Evolutionary conservation across 2,113 vertebrate species (phyloP), one percentile per base, ranked within the genome.

Genomic region (Clupea harengus): DNA sequence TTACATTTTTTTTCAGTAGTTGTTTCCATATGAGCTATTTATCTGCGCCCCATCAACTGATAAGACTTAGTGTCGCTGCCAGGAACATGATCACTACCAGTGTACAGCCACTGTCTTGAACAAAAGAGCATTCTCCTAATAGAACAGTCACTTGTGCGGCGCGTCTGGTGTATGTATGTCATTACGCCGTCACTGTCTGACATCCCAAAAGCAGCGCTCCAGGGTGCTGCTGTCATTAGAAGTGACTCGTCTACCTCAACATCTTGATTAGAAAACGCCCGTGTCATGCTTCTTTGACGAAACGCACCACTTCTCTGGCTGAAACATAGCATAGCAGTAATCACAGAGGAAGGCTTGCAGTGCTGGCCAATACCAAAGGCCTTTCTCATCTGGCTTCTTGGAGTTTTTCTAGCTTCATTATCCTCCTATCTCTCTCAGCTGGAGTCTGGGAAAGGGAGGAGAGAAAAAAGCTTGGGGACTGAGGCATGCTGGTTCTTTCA

Each of bases 351-450:
- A 15, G 11, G 72, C 28, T 78, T 60, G 54, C 54, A 60, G 20
- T 6, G 18, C 54, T 60, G 6, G 54, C 54, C 54, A 60, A 60
- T 20, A 60, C 22, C 18, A 20, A 60, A 20, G 18, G 18, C 18
- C 22, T 60, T 60, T 60, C 54, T 78, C 72, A 78, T 32, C 32
- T 32, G 32, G 28, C 64, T 78, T 15, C 13, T 78, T 39, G 28
- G 72, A 78, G 72, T 15, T 15, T 78, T 15, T 32, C 72, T 6
- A 32, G 72, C 72, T 32, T 78, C 11, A 78, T 78, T 78, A 78
- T 78, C 28, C 28, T 78, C 72, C 72, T 78, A 78, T 78, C 25
- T 78, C 72, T 78, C 28, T 78, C 72, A 78, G 72, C 72, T 78
- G 28, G 72, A 78, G 39, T 78, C 72, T 78, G 28, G 72, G 28